A percentile compares a stretch with the other conserved stretches of the same genome.
Conservation (phyloP, 2,797 vertebrate genomes). For the Eidolon dupreanum region DNA sequence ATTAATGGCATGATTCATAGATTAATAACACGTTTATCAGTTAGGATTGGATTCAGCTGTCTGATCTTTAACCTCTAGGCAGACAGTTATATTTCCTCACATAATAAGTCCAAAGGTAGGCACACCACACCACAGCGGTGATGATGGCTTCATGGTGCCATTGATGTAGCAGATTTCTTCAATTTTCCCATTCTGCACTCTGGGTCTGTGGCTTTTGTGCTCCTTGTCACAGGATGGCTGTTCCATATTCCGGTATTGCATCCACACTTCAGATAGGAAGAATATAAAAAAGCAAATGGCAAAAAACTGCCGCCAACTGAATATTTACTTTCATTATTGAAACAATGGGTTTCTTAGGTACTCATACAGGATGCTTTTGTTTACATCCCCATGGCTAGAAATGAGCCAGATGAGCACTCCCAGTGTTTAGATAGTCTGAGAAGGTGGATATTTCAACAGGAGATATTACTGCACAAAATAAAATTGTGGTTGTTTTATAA, state of each 20-base stretch:
- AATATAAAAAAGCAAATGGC: background rate
- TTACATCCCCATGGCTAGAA: background rate
- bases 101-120: background rate
- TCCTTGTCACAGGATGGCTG: background rate
- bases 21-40: background rate
- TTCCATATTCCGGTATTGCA: background rate
- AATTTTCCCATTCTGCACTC: background rate
- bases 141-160: rapidly evolving
- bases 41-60: background rate
- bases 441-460: background rate
- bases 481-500: background rate
- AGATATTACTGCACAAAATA: background rate
- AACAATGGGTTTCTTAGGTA: background rate
- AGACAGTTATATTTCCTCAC: background rate
- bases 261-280: background rate
- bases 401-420: background rate
- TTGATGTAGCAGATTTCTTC: background rate
- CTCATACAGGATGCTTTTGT: background rate
- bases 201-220: background rate
- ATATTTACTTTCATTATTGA: background rate
- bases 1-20: background rate
- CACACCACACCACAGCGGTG: background rate
- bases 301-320: background rate
- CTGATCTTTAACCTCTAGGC: background rate
- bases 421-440: background rate